These are phyloP conservation scores for Ochropleura leucogaster DNA, from an alignment of 2,888 invertebrate genomes.

Conservation along the genomic window DNA sequence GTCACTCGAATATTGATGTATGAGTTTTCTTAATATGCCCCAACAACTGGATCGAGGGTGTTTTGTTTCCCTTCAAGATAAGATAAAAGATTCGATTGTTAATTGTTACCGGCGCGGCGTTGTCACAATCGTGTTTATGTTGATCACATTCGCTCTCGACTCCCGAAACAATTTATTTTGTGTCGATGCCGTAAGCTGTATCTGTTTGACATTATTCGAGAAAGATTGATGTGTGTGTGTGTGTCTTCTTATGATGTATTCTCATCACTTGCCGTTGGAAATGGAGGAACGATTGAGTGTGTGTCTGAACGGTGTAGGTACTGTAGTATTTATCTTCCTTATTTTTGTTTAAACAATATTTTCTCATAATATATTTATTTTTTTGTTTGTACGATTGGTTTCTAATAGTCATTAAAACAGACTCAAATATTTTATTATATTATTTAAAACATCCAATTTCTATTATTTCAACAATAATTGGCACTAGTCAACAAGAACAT, in stretches of 20 bases:
- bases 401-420: background rate
- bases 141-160: conserved; percentile 28
- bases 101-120: conserved; percentile 46
- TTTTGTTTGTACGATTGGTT: background rate
- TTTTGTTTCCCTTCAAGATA: conserved; percentile 39
- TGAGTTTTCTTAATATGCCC: conserved; percentile 24
- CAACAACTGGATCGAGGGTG: conserved; percentile 20
- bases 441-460: background rate
- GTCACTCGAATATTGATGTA: conserved; percentile 37
- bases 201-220: conserved; percentile 46
- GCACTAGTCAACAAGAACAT: background rate
- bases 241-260: conserved; percentile 24
- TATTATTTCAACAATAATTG: background rate
- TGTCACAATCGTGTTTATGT: conserved; percentile 37
- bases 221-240: conserved; percentile 44
- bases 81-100: conserved; percentile 57
- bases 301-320: background rate
- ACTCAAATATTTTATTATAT: background rate
- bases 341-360: background rate
- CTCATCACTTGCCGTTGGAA: conserved; percentile 14
- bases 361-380: background rate
- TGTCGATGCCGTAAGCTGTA: conserved; percentile 35
- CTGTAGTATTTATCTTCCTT: background rate
- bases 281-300: conserved; percentile 9
- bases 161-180: conserved; percentile 51